Base-by-base conservation (phyloP, 30 jellyfish, hydroid and myxozoan genomes). In the Aurelia coerulea region DNA sequence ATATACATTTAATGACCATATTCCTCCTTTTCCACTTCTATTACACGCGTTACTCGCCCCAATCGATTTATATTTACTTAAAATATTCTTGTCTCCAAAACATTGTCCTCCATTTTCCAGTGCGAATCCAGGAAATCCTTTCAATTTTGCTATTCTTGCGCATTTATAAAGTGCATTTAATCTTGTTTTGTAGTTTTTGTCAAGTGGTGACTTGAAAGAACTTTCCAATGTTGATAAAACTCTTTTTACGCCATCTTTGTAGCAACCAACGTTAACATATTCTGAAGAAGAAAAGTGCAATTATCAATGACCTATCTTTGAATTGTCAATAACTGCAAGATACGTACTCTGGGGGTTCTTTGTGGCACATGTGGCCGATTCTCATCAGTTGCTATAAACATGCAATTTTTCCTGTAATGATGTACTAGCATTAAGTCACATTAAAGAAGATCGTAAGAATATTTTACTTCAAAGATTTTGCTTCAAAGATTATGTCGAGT, bases 61-160 rank as follows among this genome's bases (percentile, higher is more conserved):
- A 49, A 80, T 50, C 39, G 78, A 19, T 9, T 89, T 50, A 65
- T 77, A 89, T 68, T 70, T 75, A 8, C 75, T 80, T 16, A 89
- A 70, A 73, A 89, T 81, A 78, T 62, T 82, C 54, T 53, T 63
- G 10, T 91, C 91, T 15, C 92, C 97, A 74, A 80, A 89, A 54
- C 97, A 89, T 58, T 89, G 92, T 66, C 97, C 97, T 10, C 97
- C 91, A 65, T 89, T 81, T 73, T 81, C 90, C 32, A 89, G 71
- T 41, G 97, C 97, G 52, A 89, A 89, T 14, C 97, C 97, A 19
- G 97, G 97, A 68, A 32, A 89, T 12, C 91, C 91, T 73, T 81
- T 80, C 52, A 73, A 66, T 17, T 80, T 74, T 39, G 97, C 97
- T n/a, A 81, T 52, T 31, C 91, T 83, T 18, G 97, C 97, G 54